Percentiles rank a stretch among this genome's conserved stretches.
phyloP scores from a whole-genome alignment of 2,888 invertebrate genomes.

The Cerceris ruficornis region DNA sequence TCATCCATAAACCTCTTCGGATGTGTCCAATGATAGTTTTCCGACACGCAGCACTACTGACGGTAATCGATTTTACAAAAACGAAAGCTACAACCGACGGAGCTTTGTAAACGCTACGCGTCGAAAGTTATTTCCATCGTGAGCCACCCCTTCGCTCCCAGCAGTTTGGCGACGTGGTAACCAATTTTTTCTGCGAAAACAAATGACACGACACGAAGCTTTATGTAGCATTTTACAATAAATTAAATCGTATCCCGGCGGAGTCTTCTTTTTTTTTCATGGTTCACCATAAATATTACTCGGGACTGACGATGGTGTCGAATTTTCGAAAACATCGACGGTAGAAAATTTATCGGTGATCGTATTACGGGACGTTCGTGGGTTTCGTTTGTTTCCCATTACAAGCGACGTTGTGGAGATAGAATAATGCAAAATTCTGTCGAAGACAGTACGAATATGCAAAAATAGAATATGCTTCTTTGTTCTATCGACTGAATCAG shows the following conservation, averaged over 20 bases:
- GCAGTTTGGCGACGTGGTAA: background rate
- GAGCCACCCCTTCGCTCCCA: background rate
- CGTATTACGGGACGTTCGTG: too few species aligned
- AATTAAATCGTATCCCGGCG: background rate
- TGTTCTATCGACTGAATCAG: too few species aligned
- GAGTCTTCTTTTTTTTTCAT: background rate
- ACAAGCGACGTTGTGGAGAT: too few species aligned
- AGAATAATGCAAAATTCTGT: too few species aligned
- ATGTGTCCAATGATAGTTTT: background rate
- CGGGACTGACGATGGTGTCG: too few species aligned
- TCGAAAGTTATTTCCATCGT: background rate
- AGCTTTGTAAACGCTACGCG: background rate
- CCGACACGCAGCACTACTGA: background rate
- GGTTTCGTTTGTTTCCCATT: too few species aligned
- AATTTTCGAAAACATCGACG: too few species aligned
- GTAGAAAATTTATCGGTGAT: too few species aligned
- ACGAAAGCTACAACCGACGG: background rate
- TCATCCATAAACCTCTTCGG: conserved; percentile 3
- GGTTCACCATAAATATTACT: too few species aligned
- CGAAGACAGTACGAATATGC: too few species aligned
- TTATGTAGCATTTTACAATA: background rate
- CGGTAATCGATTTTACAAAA: conserved; percentile 1
- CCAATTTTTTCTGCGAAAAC: background rate
- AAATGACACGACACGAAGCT: background rate
- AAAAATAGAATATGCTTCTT: too few species aligned